A percentile compares a stretch with the other conserved stretches of the same genome.
Evolutionary conservation across 2,113 vertebrate species (phyloP).

Genomic region (Eurypyga helias): DNA sequence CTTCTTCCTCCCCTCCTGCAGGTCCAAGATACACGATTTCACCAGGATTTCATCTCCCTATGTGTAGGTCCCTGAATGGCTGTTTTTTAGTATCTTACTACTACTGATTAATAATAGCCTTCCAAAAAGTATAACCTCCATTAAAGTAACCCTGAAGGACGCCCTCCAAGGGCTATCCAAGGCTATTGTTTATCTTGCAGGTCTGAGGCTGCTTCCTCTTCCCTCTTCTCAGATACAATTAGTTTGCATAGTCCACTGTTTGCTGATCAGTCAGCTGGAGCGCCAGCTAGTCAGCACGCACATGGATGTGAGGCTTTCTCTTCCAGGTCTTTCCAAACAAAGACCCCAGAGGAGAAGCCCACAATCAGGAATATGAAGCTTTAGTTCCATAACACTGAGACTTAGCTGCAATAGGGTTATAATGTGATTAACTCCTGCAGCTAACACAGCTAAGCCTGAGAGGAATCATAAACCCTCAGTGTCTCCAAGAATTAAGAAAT

Average conservation of each 20-base stretch:
- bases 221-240: not conserved
- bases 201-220: not conserved
- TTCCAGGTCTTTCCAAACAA: not conserved
- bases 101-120: not conserved
- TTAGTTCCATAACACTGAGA: not conserved
- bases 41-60: not conserved
- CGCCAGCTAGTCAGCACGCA: not conserved
- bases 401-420: not conserved
- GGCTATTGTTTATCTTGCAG: not conserved
- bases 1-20: not conserved
- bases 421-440: not conserved
- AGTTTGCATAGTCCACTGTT: not conserved
- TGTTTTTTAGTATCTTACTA: not conserved
- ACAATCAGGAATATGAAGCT: not conserved
- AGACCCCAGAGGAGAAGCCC: not conserved
- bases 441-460: not conserved
- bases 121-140: not conserved
- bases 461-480: not conserved
- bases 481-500: not conserved
- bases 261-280: not conserved
- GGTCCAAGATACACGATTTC: not conserved
- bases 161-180: not conserved
- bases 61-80: not conserved
- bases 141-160: not conserved
- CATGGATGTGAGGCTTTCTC: not conserved